These are phyloP conservation scores for Trichosurus vulpecula DNA, from an alignment of 2,797 vertebrate species.

Conservation along the genomic window DNA sequence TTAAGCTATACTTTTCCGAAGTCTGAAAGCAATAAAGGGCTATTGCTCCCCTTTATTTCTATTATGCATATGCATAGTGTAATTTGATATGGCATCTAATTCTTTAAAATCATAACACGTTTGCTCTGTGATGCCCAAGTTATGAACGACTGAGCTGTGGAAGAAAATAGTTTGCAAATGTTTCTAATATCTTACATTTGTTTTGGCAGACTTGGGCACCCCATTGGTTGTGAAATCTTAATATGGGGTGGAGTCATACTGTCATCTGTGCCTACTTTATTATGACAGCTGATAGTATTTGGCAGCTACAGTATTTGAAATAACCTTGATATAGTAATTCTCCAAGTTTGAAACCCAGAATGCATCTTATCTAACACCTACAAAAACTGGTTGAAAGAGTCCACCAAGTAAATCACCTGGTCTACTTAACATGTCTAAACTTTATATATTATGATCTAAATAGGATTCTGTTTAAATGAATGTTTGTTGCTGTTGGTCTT, in stretches of 20 bases:
- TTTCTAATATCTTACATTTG: conserved; percentile 66
- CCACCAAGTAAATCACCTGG: conserved; percentile 36
- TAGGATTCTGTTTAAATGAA: background rate
- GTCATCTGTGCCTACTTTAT: conserved; percentile 69
- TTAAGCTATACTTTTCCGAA: background rate
- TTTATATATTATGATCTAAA: background rate
- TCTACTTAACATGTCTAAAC: conserved; percentile 52
- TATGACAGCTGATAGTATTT: conserved; percentile 75
- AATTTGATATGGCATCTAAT: background rate
- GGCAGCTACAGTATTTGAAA: conserved; percentile 64
- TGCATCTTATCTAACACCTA: conserved; percentile 30
- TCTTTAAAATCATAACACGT: background rate
- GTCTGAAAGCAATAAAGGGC: background rate
- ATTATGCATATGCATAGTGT: background rate
- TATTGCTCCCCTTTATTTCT: background rate
- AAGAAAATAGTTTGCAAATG: conserved; percentile 71
- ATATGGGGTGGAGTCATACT: conserved; percentile 67
- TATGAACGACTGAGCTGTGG: conserved; percentile 54
- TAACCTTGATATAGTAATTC: conserved; percentile 54
- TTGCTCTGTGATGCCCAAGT: conserved; percentile 29
- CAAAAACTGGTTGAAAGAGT: conserved; percentile 50
- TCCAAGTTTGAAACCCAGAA: conserved; percentile 59
- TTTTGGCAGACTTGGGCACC: conserved; percentile 67
- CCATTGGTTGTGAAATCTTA: conserved; percentile 66
- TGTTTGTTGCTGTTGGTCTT: background rate